Percentiles rank a stretch among this genome's conserved stretches.
Evolutionary conservation across 2,888 invertebrate genomes (phyloP).

Genomic region (Aricia artaxerxes): DNA sequence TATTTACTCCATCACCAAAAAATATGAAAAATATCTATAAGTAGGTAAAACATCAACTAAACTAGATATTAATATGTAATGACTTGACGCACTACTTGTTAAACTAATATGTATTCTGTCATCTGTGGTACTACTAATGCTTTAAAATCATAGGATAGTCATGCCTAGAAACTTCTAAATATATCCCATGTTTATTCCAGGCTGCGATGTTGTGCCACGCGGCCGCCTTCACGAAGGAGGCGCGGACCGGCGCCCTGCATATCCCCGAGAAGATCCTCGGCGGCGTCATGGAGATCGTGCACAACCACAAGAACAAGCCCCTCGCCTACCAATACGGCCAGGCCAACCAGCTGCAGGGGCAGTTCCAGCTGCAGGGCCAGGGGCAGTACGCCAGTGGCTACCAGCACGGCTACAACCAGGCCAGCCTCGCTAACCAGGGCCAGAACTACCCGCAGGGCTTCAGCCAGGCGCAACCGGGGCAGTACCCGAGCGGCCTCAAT

Average conservation of each 20-base stretch:
- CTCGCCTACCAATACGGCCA: slow-evolving; percentile 48
- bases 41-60: no score
- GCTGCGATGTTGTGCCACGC: slow-evolving; percentile 31
- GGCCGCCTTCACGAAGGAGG: slow-evolving; percentile 39
- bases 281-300: slow-evolving; percentile 71
- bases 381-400: slow-evolving; percentile 47
- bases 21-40: no score
- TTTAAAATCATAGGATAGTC: background rate
- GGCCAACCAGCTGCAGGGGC: slow-evolving; percentile 45
- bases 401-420: slow-evolving; percentile 49
- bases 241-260: slow-evolving; percentile 57
- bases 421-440: slow-evolving; percentile 41
- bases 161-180: background rate
- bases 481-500: slow-evolving; percentile 20
- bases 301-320: slow-evolving; percentile 69
- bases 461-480: slow-evolving; percentile 7
- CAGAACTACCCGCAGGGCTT: slow-evolving; percentile 40
- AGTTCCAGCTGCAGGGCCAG: slow-evolving; percentile 47
- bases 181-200: background rate
- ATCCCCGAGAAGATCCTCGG: slow-evolving; percentile 73
- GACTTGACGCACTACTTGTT: no score
- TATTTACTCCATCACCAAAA: no score
- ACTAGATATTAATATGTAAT: no score
- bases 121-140: no score
- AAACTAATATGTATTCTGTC: no score